Conservation (phyloP, 2,113 vertebrate species). For the Sigmodon hispidus region DNA sequence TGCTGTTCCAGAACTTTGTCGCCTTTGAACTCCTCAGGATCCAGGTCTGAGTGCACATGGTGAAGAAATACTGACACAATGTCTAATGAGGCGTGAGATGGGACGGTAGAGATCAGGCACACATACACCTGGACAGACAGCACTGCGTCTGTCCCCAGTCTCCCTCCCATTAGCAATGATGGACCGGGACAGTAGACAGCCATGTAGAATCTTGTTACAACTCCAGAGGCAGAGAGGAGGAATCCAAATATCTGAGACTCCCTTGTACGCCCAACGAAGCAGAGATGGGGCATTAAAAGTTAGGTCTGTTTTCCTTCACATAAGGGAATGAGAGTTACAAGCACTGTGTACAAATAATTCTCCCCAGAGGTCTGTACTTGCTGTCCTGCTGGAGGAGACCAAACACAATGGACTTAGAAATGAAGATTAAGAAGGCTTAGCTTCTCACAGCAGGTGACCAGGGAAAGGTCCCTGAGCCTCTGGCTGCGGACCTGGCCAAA, state of each 20-base stretch:
- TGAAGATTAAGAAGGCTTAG: neutral
- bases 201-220: neutral
- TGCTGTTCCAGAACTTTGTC: neutral
- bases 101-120: neutral
- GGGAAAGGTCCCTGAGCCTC: neutral
- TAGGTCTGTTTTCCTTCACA: neutral
- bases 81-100: accelerated
- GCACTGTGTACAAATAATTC: neutral
- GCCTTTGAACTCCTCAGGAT: conserved; percentile 7
- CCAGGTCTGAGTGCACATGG: neutral
- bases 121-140: neutral
- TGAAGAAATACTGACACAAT: accelerated
- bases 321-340: neutral
- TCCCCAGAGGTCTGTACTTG: neutral
- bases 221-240: neutral
- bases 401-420: neutral
- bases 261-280: neutral
- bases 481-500: accelerated
- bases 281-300: neutral
- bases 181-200: neutral
- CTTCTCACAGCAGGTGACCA: neutral
- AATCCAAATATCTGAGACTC: neutral
- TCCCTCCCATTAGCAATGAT: accelerated
- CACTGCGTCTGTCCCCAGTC: neutral
- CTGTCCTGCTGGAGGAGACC: neutral